Conservation (phyloP, 2,113 vertebrate species). For the Scopus umbretta region DNA sequence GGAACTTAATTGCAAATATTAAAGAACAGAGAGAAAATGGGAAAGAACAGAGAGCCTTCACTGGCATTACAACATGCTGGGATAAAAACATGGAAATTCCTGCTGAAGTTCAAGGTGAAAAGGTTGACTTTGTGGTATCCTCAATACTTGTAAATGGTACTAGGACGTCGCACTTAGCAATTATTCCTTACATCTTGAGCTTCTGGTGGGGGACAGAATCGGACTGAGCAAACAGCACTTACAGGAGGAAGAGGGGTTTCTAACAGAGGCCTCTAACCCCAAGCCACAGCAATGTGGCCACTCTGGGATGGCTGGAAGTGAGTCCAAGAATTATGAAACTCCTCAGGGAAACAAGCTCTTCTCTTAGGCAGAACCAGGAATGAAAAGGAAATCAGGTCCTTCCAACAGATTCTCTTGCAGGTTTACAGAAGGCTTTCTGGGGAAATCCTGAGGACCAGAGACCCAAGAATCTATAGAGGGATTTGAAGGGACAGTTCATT, state of each 20-base stretch:
- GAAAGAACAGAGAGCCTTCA: neutral
- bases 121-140: neutral
- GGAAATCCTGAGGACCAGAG: neutral
- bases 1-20: neutral
- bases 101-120: neutral
- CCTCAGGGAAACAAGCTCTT: neutral
- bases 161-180: neutral
- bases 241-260: neutral
- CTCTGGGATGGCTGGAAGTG: neutral
- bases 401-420: neutral
- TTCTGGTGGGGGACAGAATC: neutral
- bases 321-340: neutral
- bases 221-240: neutral
- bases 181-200: neutral
- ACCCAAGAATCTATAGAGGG: neutral
- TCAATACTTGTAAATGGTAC: neutral
- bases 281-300: neutral
- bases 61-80: fast-evolving
- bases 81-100: neutral
- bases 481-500: neutral
- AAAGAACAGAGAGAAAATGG: neutral
- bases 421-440: neutral
- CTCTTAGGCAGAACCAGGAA: neutral
- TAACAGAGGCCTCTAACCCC: neutral
- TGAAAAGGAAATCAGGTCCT: neutral